A percentile compares a stretch with the other conserved stretches of the same genome.
Conservation (phyloP, 2,888 invertebrate species). For the Scrobipalpa costella region DNA sequence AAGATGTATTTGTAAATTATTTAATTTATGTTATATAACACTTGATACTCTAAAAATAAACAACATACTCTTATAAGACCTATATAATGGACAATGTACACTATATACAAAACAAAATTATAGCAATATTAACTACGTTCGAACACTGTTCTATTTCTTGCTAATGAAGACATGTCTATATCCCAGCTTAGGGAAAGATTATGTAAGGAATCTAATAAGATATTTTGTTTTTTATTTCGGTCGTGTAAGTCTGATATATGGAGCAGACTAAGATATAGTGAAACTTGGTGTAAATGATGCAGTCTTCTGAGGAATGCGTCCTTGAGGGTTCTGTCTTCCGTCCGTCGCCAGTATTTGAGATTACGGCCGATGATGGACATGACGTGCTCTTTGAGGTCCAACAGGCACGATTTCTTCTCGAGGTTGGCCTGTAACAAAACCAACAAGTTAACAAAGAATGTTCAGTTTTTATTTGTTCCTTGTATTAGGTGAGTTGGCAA, state of each 20-base stretch:
- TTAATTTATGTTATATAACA: slow-evolving; percentile 3
- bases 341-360: slow-evolving; percentile 77
- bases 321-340: slow-evolving; percentile 52
- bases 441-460: slow-evolving; percentile 5
- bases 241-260: slow-evolving; percentile 60
- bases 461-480: not conserved
- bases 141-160: slow-evolving; percentile 28
- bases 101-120: slow-evolving; percentile 64
- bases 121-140: slow-evolving; percentile 45
- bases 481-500: too few species aligned
- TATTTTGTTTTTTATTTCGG: slow-evolving; percentile 48
- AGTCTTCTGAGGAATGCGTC: slow-evolving; percentile 64
- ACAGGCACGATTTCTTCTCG: slow-evolving; percentile 72
- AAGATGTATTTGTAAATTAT: slow-evolving; percentile 23
- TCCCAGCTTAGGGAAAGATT: slow-evolving; percentile 62
- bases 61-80: slow-evolving; percentile 55
- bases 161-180: slow-evolving; percentile 50
- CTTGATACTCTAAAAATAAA: slow-evolving; percentile 60
- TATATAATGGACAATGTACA: slow-evolving; percentile 70
- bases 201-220: slow-evolving; percentile 53
- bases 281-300: slow-evolving; percentile 64
- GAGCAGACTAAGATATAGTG: slow-evolving; percentile 62
- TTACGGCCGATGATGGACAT: slow-evolving; percentile 73
- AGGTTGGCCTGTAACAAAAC: slow-evolving; percentile 52
- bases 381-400: slow-evolving; percentile 74